These are phyloP conservation scores for Irena cyanogastra DNA, from an alignment of 2,113 vertebrate species.

Conservation along the genomic window DNA sequence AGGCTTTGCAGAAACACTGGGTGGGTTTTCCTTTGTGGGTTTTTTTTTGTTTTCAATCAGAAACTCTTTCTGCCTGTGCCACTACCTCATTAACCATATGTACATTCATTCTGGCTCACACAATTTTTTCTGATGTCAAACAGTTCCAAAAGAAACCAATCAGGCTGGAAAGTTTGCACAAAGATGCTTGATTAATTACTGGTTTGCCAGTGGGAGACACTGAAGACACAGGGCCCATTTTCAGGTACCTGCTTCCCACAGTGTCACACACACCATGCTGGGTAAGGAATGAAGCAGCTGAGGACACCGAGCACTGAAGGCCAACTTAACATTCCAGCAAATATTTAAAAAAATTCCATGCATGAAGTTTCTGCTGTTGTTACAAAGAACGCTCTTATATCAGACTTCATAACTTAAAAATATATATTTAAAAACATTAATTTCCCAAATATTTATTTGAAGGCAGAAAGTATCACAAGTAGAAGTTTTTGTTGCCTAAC, in stretches of 20 bases:
- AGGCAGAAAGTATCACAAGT: background rate
- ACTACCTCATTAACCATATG: background rate
- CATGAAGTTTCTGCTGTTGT: background rate
- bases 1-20: background rate
- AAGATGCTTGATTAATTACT: background rate
- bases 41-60: background rate
- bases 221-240: background rate
- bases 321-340: background rate
- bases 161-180: background rate
- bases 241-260: background rate
- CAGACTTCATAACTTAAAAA: background rate
- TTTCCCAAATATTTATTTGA: background rate
- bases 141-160: background rate
- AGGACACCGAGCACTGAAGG: background rate
- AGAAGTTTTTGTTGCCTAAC: background rate
- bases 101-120: background rate
- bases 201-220: background rate
- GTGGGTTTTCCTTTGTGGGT: background rate
- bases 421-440: background rate
- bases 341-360: background rate
- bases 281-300: background rate
- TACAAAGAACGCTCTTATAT: background rate
- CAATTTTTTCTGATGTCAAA: background rate
- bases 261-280: fast-evolving
- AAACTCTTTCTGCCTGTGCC: background rate